Conservation (phyloP, 92 coral and sea anemone genomes). For the Parazoanthus atlanticus region DNA sequence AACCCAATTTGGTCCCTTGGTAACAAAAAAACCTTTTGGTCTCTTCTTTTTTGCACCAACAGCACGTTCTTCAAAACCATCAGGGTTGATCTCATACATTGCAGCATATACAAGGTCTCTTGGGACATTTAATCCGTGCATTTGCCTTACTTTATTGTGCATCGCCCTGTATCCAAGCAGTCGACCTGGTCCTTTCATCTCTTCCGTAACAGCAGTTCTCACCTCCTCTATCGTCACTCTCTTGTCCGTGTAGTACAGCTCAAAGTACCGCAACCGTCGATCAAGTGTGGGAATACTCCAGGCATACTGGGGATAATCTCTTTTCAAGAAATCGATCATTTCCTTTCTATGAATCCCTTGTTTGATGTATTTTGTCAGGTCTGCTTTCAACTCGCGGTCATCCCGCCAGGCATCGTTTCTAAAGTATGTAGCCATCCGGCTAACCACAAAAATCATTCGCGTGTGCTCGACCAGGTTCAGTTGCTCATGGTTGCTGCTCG, state of each 20-base stretch:
- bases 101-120: slow-evolving; percentile 45
- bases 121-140: slow-evolving; percentile 44
- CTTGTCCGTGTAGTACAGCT: slow-evolving; percentile 34
- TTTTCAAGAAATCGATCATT: slow-evolving; percentile 31
- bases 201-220: too few species aligned
- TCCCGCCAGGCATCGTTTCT: slow-evolving; percentile 37
- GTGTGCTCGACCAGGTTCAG: neutral
- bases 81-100: slow-evolving; percentile 48
- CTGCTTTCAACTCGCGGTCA: slow-evolving; percentile 31
- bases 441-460: neutral
- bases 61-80: slow-evolving; percentile 50
- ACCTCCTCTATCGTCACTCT: slow-evolving; percentile 11
- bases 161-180: slow-evolving; percentile 37
- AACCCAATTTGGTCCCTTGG: slow-evolving; percentile 24
- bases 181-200: slow-evolving; percentile 37
- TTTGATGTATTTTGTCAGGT: slow-evolving; percentile 26
- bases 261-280: slow-evolving; percentile 26
- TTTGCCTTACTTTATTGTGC: slow-evolving; percentile 42
- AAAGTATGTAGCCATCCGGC: slow-evolving; percentile 47
- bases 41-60: slow-evolving; percentile 20
- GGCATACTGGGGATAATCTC: slow-evolving; percentile 30
- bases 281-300: slow-evolving; percentile 47
- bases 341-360: slow-evolving; percentile 35
- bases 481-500: too few species aligned
- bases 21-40: slow-evolving; percentile 12